Conservation (phyloP, 2,113 vertebrate genomes). For the Oplegnathus fasciatus region DNA sequence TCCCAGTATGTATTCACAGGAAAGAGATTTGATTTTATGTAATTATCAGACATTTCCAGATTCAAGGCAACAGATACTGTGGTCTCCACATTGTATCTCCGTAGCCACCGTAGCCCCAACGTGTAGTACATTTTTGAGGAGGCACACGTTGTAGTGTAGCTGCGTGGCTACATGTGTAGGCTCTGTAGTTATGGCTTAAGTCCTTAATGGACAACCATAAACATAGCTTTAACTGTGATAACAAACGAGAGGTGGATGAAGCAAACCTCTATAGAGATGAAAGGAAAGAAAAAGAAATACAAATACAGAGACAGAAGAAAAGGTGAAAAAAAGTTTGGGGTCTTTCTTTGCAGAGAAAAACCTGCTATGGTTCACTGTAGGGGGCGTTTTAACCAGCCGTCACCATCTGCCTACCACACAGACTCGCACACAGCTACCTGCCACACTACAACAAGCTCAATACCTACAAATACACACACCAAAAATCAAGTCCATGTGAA, state of each 20-base stretch:
- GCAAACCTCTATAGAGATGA: not conserved
- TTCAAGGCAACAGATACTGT: too few relatives aligned
- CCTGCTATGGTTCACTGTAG: slow-evolving; percentile 45
- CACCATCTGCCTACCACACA: slow-evolving; percentile 70
- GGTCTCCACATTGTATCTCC: not conserved
- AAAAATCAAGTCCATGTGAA: slow-evolving; percentile 19
- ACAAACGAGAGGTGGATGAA: not conserved
- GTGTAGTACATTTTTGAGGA: not conserved
- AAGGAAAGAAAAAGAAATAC: not conserved
- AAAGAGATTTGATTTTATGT: not conserved
- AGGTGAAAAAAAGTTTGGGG: slow-evolving; percentile 8
- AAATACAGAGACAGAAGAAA: not conserved
- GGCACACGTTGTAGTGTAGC: too few relatives aligned
- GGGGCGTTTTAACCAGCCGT: slow-evolving; percentile 67
- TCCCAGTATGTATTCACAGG: not conserved
- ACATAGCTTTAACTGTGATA: not conserved
- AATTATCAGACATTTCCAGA: not conserved
- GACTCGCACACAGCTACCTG: slow-evolving; percentile 40
- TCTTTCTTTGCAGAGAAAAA: slow-evolving; percentile 32
- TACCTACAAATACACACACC: slow-evolving; percentile 44
- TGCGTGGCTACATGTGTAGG: too few relatives aligned
- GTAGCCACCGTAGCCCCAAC: not conserved
- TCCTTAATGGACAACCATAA: not conserved
- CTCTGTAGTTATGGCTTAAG: not conserved
- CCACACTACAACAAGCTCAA: slow-evolving; percentile 30